Conservation (phyloP, 1,140 invertebrate species). For the Cataglyphis hispanica region DNA sequence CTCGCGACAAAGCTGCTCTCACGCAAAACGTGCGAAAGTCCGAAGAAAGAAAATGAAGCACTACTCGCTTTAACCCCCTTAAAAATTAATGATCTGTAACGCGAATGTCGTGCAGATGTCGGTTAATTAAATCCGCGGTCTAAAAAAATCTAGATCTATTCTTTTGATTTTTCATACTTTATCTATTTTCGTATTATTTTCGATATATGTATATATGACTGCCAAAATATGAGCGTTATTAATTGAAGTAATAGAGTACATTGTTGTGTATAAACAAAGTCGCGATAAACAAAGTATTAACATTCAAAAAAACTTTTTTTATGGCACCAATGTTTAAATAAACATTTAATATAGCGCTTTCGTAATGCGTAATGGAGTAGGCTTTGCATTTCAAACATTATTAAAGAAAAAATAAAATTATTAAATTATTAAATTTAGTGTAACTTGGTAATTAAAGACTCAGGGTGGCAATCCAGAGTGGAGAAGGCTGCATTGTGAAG, state of each 20-base stretch:
- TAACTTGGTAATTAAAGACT: neutral
- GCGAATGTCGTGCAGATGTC: neutral
- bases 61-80: constrained; percentile 13
- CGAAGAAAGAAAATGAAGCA: constrained; percentile 44
- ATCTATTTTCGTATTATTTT: no score
- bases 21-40: constrained; percentile 44
- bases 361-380: no score
- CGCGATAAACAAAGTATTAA: no score
- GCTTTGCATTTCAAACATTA: no score
- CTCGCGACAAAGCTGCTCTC: constrained; percentile 70
- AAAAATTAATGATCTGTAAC: constrained; percentile 35
- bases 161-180: no score
- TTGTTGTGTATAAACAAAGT: no score
- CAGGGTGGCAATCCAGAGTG: neutral
- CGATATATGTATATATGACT: neutral
- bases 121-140: constrained; percentile 22
- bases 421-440: neutral
- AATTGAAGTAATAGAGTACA: neutral
- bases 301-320: no score
- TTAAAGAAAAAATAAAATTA: no score
- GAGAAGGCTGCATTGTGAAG: neutral
- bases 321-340: no score
- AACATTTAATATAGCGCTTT: no score
- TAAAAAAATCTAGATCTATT: no score
- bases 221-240: neutral